Base-by-base conservation (phyloP, 2,888 invertebrate species). In the Cheilosia variabilis region DNA sequence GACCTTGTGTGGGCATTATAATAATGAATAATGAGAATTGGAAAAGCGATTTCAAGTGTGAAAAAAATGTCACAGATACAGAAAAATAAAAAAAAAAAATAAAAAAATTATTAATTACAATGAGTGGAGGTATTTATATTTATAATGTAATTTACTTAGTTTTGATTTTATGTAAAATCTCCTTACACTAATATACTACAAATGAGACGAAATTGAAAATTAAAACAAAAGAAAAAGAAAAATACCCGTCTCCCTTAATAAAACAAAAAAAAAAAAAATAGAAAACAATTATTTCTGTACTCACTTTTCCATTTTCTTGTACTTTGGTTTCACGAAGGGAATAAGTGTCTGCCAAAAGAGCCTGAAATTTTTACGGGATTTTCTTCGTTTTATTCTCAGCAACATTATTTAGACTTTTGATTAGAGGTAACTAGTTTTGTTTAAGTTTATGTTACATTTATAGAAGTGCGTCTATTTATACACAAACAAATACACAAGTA, bases 271-370 rank as follows among this genome's bases (percentile, higher is more conserved):
- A 79, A 43, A n/a, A 50, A 63, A 53, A n/a, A 19, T 57, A 62
- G 15, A 22, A 37, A 78, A 60, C 37, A 69, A 58, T 71, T 55
- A 9, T 71, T 55, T 66, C 73, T 66, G 88, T 91, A 92, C 93
- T 93, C 90, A 97, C 96, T 94, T 96, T 96, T 82, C 97, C 97
- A 92, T 97, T 97, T 93, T 97, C 96, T 93, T 97, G 96, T 87
- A 97, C 96, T 90, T 96, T 93, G 87, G 94, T 93, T 87, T 94
- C 94, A 89, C 93, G 92, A 87, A 93, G 91, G 82, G 93, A 93
- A 91, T 93, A 94, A 88, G 93, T 93, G 90, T 94, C 94, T 87
- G 93, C 92, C 91, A 95, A 93, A 93, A 95, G 94, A 92, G 94
- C 94, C 94, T 94, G 92, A 89, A 93, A 92, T 78, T 72, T 87